Evolutionary conservation across 2,888 invertebrate species (phyloP).

Genomic region (Carabus problematicus): DNA sequence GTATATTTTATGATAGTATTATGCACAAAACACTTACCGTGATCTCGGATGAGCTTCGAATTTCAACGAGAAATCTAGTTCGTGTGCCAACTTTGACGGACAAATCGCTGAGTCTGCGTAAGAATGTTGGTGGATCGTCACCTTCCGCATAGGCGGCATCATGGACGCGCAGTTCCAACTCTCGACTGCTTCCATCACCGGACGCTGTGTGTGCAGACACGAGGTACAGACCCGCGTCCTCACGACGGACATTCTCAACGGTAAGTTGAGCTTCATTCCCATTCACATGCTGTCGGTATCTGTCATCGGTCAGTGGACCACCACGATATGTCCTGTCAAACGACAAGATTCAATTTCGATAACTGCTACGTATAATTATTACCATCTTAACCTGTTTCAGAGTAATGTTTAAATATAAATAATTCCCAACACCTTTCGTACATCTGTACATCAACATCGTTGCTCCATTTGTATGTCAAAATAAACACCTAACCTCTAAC

Average conservation of each 20-base stretch:
- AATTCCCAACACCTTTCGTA: no score
- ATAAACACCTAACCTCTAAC: no score
- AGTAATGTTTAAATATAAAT: neutral
- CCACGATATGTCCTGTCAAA: conserved; percentile 65
- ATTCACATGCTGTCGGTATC: conserved; percentile 68
- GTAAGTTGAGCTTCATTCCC: conserved; percentile 75
- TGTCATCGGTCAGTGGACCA: conserved; percentile 70
- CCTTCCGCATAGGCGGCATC: conserved; percentile 61
- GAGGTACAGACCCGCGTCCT: conserved; percentile 79
- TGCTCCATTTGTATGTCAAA: no score
- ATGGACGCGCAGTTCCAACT: conserved; percentile 66
- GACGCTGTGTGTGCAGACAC: conserved; percentile 69
- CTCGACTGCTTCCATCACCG: conserved; percentile 63
- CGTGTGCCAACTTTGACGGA: conserved; percentile 90
- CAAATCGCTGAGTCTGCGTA: conserved; percentile 83
- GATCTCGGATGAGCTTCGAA: conserved; percentile 78
- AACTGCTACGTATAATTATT: no score
- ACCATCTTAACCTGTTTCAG: neutral
- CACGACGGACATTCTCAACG: conserved; percentile 75
- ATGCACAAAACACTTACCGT: conserved; percentile 65
- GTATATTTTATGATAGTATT: no score
- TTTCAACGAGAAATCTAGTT: conserved; percentile 84
- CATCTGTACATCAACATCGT: no score
- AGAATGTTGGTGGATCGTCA: conserved; percentile 82
- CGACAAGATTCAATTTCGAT: conserved; percentile 34